Evolutionary conservation across 1,140 invertebrate species (phyloP).

Genomic region (Adelges cooleyi): DNA sequence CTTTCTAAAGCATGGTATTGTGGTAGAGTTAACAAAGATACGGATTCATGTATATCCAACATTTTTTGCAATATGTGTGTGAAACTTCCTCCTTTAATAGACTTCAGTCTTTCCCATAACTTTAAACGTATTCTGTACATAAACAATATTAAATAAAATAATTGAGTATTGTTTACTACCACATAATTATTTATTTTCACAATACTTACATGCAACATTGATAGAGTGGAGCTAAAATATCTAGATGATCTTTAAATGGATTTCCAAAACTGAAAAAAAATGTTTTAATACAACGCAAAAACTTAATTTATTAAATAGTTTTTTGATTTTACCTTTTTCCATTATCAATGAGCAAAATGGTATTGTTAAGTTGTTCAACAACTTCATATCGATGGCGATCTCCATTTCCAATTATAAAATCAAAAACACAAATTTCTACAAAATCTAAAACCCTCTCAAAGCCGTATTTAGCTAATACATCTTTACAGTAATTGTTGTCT

Average conservation of each 20-base stretch:
- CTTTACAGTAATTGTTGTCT: slow-evolving; percentile 65
- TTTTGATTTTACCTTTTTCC: slow-evolving; percentile 57
- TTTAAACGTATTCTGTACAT: slow-evolving; percentile 51
- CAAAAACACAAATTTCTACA: slow-evolving; percentile 77
- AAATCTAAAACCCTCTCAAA: slow-evolving; percentile 53
- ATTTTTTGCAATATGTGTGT: slow-evolving; percentile 44
- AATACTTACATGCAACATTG: slow-evolving; percentile 71
- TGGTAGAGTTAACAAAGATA: slow-evolving; percentile 55
- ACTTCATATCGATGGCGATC: slow-evolving; percentile 88
- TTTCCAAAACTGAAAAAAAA: slow-evolving; percentile 61
- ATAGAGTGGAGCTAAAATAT: slow-evolving; percentile 78
- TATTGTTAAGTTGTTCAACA: slow-evolving; percentile 39
- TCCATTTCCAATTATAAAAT: slow-evolving; percentile 89
- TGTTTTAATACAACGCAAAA: slow-evolving; percentile 9
- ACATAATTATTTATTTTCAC: background rate
- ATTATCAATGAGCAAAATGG: slow-evolving; percentile 79
- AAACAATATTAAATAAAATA: slow-evolving; percentile 34
- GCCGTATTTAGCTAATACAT: slow-evolving; percentile 40
- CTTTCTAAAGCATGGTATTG: slow-evolving; percentile 71
- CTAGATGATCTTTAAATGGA: slow-evolving; percentile 65
- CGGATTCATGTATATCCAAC: slow-evolving; percentile 40
- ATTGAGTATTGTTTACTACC: slow-evolving; percentile 7
- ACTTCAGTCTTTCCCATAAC: slow-evolving; percentile 56
- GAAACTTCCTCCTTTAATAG: slow-evolving; percentile 54
- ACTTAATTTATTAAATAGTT: background rate